phyloP scores from a whole-genome alignment of 2,888 invertebrate species.

The Lumbricus terrestris region DNA sequence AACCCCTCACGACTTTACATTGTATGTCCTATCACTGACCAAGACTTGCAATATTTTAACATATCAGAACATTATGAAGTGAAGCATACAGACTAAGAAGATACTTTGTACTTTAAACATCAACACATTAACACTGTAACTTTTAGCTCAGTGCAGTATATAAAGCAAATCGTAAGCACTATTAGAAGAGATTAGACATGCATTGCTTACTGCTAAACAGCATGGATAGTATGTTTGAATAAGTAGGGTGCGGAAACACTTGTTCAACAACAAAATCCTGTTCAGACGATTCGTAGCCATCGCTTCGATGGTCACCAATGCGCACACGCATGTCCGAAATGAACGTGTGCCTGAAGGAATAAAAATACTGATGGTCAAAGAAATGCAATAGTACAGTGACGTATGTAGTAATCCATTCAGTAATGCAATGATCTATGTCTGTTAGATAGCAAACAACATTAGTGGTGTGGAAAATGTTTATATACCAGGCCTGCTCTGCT shows the following conservation, averaged over 20 bases:
- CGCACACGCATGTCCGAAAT: constrained; percentile 66
- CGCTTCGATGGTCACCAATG: constrained; percentile 72
- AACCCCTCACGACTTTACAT: no score
- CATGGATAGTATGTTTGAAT: neutral
- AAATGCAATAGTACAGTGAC: neutral
- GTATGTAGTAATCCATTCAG: neutral
- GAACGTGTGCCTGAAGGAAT: neutral
- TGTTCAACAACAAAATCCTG: constrained; percentile 71
- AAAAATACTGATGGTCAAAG: neutral
- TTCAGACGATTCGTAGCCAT: constrained; percentile 69
- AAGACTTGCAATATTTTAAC: neutral
- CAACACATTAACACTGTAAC: neutral
- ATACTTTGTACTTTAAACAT: neutral
- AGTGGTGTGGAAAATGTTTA: neutral
- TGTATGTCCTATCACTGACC: neutral
- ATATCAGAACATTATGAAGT: neutral
- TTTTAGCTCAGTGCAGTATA: neutral
- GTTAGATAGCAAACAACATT: neutral
- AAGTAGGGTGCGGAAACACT: constrained; percentile 66
- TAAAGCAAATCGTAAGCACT: neutral
- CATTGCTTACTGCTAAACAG: constrained; percentile 8
- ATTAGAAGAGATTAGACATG: neutral
- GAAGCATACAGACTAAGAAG: neutral
- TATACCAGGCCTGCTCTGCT: neutral
- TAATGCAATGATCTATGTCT: neutral